Evolutionary conservation across 2,113 vertebrate genomes (phyloP), one percentile per base, ranked within the genome.

Genomic region (Saccopteryx leptura): DNA sequence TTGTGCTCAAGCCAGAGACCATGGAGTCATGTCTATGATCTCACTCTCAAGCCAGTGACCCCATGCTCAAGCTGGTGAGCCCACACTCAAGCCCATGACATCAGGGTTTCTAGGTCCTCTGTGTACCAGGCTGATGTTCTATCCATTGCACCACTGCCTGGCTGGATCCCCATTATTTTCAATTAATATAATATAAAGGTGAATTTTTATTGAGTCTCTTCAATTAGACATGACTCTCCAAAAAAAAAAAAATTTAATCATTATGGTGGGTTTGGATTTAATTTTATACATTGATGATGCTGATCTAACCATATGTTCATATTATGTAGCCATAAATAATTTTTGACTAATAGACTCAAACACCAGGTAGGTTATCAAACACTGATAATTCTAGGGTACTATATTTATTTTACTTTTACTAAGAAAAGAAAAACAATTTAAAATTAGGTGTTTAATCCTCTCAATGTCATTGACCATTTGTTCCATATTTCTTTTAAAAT

Each of bases 401-500:
- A 14, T 58, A 63, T 52, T 46, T 60, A 31, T 82, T n/a, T 31
- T 78, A 54, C 28, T 18, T 66, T 68, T 79, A 92, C 46, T 74
- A 63, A 46, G 13, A 63, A 58, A 46, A 18, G 28, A 88, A 58
- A 52, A 63, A 52, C 31, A 79, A 58, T 75, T 88, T 58, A 90
- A 78, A 87, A 39, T 26, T 26, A 66, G 24, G 10, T 61, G 7
- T 28, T 82, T 89, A 75, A 63, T 60, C 1, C 4, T 90, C 50
- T 68, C 76, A n/a, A 23, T 54, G 24, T 81, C 23, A 5, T 39
- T 26, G 5, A 61, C 14, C 50, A 75, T 66, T 76, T 39, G 4
- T 80, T 95, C 4, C 56, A 72, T 60, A 88, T 90, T 88, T 10
- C 21, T 87, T 71, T 92, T 52, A 72, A 86, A 75, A 74, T 89